Base-by-base conservation (phyloP, 2,113 vertebrate genomes). In the Actenoides lindsayi region DNA sequence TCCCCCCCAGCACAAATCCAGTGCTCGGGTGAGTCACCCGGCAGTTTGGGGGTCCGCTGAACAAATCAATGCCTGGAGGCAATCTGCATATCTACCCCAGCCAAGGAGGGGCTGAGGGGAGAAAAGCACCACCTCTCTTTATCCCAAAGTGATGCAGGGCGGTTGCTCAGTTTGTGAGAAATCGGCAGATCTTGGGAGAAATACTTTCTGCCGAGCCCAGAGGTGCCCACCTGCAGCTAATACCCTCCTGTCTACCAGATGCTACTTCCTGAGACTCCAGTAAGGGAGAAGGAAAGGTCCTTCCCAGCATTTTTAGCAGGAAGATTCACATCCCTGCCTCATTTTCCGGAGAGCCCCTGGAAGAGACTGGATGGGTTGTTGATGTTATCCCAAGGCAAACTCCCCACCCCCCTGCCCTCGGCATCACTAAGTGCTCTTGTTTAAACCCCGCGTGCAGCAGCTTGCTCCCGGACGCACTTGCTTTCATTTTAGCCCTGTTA, bases 391-490 rank as follows among this genome's bases (percentile, higher is more conserved):
- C 68, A 86, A 83, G 50, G 81, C 75, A 80, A 91, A 92, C 80
- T 54, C 68, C 8, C 54, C 28, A 30, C 7, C 42, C 18, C 5
- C 50, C 19, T 27, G 27, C 27, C 39, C 28, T 53, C 33, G n/a
- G 48, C 56, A 48, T 48, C 31, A 9, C 39, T 12, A 11, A 82
- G 41, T 35, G 48, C 62, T 89, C 5, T 89, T 88, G 76, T 82
- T 91, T 60, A 96, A 69, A 48, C 11, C 31, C 21, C 0, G 0
- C 2, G 41, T 25, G 23, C 51, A 67, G 41, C 83, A 84, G 87
- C 41, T 73, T 83, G 73, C 62, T 89, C 44, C 27, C 0, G 0
- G 73, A 51, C 1, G 0, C 42, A 25, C 56, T 93, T 1, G 1
- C 69, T 69, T 83, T 92, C 88, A 80, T 70, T 70, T 86, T 33